Base-by-base conservation (phyloP, 2,797 vertebrate genomes). In the Selene dorsalis region DNA sequence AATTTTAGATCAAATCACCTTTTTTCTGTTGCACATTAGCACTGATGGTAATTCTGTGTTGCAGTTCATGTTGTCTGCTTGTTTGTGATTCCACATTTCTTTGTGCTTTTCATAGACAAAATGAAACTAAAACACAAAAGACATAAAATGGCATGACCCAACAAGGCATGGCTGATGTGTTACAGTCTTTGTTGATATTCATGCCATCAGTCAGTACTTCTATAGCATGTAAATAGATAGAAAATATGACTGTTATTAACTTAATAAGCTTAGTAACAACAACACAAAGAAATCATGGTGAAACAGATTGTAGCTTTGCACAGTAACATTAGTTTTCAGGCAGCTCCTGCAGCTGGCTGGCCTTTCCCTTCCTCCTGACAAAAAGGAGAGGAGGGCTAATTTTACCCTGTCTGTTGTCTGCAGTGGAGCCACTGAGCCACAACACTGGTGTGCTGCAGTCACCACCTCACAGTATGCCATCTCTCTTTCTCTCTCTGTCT, bases 361-460 rank as follows among this genome's bases (percentile, higher is more conserved):
- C 65, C 72, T 78, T 60, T 73, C 62, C 30, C 68, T 84, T 85
- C 53, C 61, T 72, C 67, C 65, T 78, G 67, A 91, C 78, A 87
- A 84, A 84, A 76, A 64, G 53, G 35, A 65, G 68, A 77, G 61
- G 67, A 76, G 69, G 78, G 78, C 84, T 88, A 87, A 92, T 92
- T 91, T 89, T 61, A 88, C 75, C 80, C 81, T 82, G 84, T 82
- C 85, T 86, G 79, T 84, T 81, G 89, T 88, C 88, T 92, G 88
- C 89, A 84, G 83, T 28, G 57, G 81, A 91, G 76, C 84, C 80
- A 90, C 85, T 92, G 92, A 92, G 90, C 88, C 89, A 89, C 84
- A 89, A 84, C 91, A 91, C 80, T 71, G 77, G 67, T 74, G 64
- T 65, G 83, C 83, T 86, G 82, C 88, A 91, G 90, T 90, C 89